A percentile compares a stretch with the other conserved stretches of the same genome.
phyloP scores from a whole-genome alignment of 2,113 vertebrate genomes.

The Sinocyclocheilus anophthalmus region DNA sequence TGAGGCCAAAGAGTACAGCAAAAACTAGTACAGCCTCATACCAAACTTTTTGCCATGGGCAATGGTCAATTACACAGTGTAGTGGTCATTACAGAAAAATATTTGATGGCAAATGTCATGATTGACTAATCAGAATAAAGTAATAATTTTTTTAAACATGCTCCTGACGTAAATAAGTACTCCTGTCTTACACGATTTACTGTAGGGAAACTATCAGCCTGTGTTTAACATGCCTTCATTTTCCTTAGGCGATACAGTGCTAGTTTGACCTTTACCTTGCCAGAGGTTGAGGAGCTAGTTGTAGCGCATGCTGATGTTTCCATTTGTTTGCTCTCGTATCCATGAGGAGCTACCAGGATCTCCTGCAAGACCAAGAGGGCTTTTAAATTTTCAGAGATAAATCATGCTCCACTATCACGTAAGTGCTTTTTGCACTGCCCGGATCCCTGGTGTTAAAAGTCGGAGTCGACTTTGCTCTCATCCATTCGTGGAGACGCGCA shows the following conservation, averaged over 20 bases:
- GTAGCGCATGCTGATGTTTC: constrained; percentile 43
- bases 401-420: neutral
- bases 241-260: constrained; percentile 50
- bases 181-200: constrained; percentile 48
- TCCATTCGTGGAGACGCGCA: neutral
- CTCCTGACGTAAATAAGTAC: constrained; percentile 48
- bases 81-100: neutral
- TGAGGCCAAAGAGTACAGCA: neutral
- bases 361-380: constrained; percentile 28
- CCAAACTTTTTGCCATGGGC: neutral
- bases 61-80: neutral
- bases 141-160: constrained; percentile 22
- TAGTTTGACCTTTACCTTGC: constrained; percentile 51
- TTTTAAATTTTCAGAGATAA: constrained; percentile 38
- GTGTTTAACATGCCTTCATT: constrained; percentile 45
- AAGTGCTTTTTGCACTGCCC: neutral
- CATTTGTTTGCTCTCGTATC: constrained; percentile 54
- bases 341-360: constrained; percentile 39
- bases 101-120: neutral
- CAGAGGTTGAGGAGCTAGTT: constrained; percentile 39
- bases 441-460: constrained; percentile 11
- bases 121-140: constrained; percentile 8
- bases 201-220: constrained; percentile 42
- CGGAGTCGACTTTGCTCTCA: constrained; percentile 33
- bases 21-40: neutral